Evolutionary conservation across 1,140 invertebrate species (phyloP).

Genomic region (Phenacoccus solenopsis): DNA sequence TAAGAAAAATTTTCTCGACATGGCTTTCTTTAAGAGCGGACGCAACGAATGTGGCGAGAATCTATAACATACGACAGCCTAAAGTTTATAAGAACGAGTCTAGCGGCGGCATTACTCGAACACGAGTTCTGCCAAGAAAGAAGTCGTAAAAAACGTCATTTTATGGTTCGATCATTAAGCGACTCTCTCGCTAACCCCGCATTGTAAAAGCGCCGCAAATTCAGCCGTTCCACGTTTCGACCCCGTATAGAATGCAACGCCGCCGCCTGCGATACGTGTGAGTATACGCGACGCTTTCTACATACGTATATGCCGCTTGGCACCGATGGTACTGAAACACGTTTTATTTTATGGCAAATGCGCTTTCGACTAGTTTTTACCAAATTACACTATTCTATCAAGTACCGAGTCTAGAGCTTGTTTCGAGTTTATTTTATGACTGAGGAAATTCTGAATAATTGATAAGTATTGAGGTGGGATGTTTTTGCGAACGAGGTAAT

Average conservation of each 20-base stretch:
- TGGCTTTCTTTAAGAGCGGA: no score
- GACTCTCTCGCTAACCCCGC: neutral
- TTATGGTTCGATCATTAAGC: neutral
- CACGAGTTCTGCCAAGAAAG: neutral
- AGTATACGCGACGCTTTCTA: no score
- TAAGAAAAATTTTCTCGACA: no score
- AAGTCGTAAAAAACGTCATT: constrained; percentile 2
- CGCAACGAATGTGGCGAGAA: no score
- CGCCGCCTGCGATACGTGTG: no score
- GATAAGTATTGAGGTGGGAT: no score
- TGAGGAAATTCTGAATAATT: neutral
- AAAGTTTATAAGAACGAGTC: neutral
- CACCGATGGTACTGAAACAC: neutral
- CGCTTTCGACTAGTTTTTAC: neutral
- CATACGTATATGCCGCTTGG: no score
- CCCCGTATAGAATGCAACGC: neutral
- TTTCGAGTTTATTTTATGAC: neutral
- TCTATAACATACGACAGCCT: neutral
- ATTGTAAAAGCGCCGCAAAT: neutral
- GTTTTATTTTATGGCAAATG: neutral
- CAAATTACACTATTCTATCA: neutral
- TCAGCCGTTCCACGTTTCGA: neutral
- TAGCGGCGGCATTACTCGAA: neutral
- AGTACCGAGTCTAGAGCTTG: no score
- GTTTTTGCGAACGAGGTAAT: no score